Evolutionary conservation across 2,888 invertebrate species (phyloP).

Genomic region (Volucella inanis): DNA sequence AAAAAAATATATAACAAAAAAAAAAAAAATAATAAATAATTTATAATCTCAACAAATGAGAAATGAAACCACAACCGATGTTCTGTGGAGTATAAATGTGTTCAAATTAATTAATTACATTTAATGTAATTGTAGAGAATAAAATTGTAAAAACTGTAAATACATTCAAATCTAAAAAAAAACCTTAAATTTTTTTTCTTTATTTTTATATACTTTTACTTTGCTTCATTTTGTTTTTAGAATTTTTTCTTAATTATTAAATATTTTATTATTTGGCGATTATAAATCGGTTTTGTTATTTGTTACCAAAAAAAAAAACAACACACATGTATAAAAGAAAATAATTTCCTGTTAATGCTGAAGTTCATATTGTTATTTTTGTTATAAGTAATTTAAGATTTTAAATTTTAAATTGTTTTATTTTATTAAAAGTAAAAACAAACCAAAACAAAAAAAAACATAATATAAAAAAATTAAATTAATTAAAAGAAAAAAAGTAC

Average conservation of each 20-base stretch:
- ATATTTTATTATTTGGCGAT: conserved; percentile 41
- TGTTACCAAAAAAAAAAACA: conserved; percentile 38
- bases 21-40: conserved; percentile 22
- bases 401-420: conserved; percentile 65
- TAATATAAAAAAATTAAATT: conserved; percentile 56
- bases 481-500: conserved; percentile 65
- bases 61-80: conserved; percentile 72
- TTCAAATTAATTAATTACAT: conserved; percentile 73
- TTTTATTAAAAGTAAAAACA: conserved; percentile 60
- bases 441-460: conserved; percentile 30
- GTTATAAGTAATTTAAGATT: conserved; percentile 70
- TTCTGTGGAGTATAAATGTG: conserved; percentile 74
- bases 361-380: conserved; percentile 71
- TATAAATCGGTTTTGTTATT: conserved; percentile 63
- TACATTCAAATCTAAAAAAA: conserved; percentile 43
- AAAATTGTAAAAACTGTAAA: conserved; percentile 74
- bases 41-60: conserved; percentile 39
- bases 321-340: conserved; percentile 36
- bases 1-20: conserved; percentile 20
- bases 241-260: conserved; percentile 7
- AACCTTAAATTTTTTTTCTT: conserved; percentile 14
- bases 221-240: conserved; percentile 7
- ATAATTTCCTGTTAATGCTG: conserved; percentile 63
- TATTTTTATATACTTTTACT: conserved; percentile 15
- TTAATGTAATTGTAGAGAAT: conserved; percentile 70